Evolutionary conservation across 2,113 vertebrate species (phyloP).

Genomic region (Cercocebus atys): DNA sequence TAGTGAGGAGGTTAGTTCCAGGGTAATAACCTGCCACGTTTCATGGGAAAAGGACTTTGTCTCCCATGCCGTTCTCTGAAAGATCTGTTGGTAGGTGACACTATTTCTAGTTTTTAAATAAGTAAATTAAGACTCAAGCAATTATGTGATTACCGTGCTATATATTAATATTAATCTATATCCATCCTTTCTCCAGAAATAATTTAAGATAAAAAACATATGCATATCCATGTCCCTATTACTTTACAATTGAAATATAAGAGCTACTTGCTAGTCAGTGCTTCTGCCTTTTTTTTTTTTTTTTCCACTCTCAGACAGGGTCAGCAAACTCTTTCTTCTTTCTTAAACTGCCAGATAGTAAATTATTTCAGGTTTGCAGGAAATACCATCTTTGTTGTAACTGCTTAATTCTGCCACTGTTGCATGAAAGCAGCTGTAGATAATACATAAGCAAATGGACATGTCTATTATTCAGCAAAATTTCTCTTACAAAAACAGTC

Average conservation of each 20-base stretch:
- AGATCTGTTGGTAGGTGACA: neutral
- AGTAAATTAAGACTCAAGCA: neutral
- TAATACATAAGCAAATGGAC: neutral
- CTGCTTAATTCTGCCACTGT: neutral
- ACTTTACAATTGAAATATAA: constrained; percentile 14
- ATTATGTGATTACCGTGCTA: neutral
- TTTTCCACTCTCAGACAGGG: neutral
- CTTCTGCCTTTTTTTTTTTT: neutral
- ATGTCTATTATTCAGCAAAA: neutral
- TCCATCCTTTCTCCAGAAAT: neutral
- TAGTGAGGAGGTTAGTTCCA: fast-evolving
- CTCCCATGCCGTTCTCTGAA: neutral
- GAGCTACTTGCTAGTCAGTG: neutral
- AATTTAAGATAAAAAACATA: neutral
- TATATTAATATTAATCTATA: constrained; percentile 9
- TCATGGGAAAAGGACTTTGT: neutral
- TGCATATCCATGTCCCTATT: neutral
- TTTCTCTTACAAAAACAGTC: neutral
- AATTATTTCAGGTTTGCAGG: constrained; percentile 7
- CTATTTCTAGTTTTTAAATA: neutral
- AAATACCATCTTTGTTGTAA: neutral
- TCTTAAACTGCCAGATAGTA: neutral
- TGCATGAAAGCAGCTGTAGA: neutral
- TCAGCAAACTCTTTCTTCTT: neutral
- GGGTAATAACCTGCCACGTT: neutral